Conservation (phyloP, 2,113 vertebrate species). For the Nanorana parkeri region DNA sequence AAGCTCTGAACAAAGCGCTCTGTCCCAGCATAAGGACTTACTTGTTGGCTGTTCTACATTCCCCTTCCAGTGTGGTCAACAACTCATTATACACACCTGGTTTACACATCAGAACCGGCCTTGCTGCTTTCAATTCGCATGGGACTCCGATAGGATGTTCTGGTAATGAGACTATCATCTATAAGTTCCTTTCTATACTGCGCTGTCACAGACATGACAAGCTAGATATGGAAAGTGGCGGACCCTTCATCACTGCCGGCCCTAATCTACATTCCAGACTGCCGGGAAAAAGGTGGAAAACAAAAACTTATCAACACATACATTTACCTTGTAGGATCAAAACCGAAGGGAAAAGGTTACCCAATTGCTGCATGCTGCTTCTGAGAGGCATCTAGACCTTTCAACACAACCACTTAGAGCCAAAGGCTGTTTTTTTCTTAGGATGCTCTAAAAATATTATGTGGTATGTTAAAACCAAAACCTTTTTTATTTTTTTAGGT, state of each 20-base stretch:
- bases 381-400: too few species aligned
- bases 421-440: too few species aligned
- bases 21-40: not conserved
- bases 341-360: not conserved
- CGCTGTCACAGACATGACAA: not conserved
- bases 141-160: not conserved
- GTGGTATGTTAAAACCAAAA: too few species aligned
- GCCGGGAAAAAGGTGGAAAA: not conserved
- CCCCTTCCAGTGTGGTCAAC: not conserved
- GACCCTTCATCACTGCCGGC: not conserved
- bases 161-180: not conserved
- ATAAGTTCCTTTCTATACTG: not conserved
- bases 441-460: too few species aligned
- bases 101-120: slow-evolving; percentile 15
- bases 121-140: not conserved
- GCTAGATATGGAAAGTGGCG: not conserved
- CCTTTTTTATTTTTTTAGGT: too few species aligned
- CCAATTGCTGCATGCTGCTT: too few species aligned
- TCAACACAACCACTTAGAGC: too few species aligned
- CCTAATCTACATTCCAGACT: not conserved
- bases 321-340: not conserved
- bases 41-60: not conserved
- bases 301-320: not conserved
- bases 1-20: not conserved
- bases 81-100: not conserved